Evolutionary conservation across 2,888 invertebrate species (phyloP), one percentile per base, ranked within the genome.

Genomic region (Melipona bicolor): DNA sequence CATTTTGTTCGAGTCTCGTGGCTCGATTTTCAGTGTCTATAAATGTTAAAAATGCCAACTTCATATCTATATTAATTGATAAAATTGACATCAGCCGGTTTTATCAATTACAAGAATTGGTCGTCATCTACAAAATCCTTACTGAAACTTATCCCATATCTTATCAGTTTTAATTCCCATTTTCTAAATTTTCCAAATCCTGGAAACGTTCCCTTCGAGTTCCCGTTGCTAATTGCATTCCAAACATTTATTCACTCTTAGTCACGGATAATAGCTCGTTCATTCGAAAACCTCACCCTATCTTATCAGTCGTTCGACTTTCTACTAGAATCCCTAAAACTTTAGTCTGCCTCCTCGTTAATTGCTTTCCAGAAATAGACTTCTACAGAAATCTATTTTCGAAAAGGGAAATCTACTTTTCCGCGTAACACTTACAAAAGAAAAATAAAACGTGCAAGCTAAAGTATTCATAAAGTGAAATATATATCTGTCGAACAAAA

Each of bases 21-120:
- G 70, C 81, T 85, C 74, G 72, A 81, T 73, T 78, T 56, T 61
- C 24, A 73, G 19, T 73, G 50, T 70, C 76, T 65, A 74, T 70
- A 70, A 76, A 76, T 67, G 62, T 76, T 74, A 56, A 56, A 78
- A 50, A 84, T 84, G 84, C 56, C 71, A 78, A 81, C 67, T 24
- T 78, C 54, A 2, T 36, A 9, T 36, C 0, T 64, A 0, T 49
- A 65, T 36, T 72, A 3, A 32, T 32, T 3, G 32, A 32, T 3
- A 32, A 32, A 68, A 81, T 73, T 81, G 76, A 84, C 69, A 73
- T 62, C 84, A 21, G 13, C 65, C 61, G n/a, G 32, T 78, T 84
- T 84, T 72, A 61, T 73, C n/a, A 52, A 56, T 64, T 69, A 70
- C 15, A 78, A 81, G 85, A 43, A 43, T 43, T 43, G 43, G 1